These are phyloP conservation scores for Drosophila sordidula DNA, from an alignment of 2,888 invertebrate genomes.

Conservation along the genomic window DNA sequence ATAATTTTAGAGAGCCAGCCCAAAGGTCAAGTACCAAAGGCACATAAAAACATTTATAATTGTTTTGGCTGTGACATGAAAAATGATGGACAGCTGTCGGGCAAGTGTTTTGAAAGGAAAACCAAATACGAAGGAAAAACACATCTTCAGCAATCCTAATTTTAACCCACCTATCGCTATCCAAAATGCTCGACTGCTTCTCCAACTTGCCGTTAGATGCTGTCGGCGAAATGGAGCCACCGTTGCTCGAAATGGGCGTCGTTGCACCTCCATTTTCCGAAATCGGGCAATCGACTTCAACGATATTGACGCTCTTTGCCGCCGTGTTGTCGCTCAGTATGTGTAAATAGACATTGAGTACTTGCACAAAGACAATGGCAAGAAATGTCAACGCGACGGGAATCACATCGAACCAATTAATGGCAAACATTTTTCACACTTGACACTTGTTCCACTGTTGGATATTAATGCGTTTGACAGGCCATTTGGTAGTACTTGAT, in stretches of 20 bases:
- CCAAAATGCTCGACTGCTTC: slow-evolving; percentile 76
- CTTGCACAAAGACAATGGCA: slow-evolving; percentile 67
- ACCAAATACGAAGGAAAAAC: slow-evolving; percentile 8
- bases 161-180: slow-evolving; percentile 74
- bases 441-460: slow-evolving; percentile 22
- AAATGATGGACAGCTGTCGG: slow-evolving; percentile 41
- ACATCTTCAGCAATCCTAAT: slow-evolving; percentile 1
- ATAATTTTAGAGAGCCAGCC: not conserved
- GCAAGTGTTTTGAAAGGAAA: slow-evolving; percentile 14
- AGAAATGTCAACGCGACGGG: slow-evolving; percentile 68
- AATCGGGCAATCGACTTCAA: slow-evolving; percentile 24
- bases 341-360: slow-evolving; percentile 69
- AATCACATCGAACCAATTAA: slow-evolving; percentile 80
- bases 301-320: slow-evolving; percentile 33
- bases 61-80: slow-evolving; percentile 13
- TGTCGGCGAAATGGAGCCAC: slow-evolving; percentile 25
- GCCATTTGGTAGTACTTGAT: slow-evolving; percentile 35
- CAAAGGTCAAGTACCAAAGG: slow-evolving; percentile 10
- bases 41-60: slow-evolving; percentile 12
- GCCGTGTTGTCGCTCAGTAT: slow-evolving; percentile 41
- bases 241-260: slow-evolving; percentile 2
- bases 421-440: slow-evolving; percentile 55
- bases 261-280: slow-evolving; percentile 13
- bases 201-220: slow-evolving; percentile 63
- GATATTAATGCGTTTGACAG: slow-evolving; percentile 20